Conservation (phyloP, 2,888 invertebrate genomes). For the Eristalis arbustorum region DNA sequence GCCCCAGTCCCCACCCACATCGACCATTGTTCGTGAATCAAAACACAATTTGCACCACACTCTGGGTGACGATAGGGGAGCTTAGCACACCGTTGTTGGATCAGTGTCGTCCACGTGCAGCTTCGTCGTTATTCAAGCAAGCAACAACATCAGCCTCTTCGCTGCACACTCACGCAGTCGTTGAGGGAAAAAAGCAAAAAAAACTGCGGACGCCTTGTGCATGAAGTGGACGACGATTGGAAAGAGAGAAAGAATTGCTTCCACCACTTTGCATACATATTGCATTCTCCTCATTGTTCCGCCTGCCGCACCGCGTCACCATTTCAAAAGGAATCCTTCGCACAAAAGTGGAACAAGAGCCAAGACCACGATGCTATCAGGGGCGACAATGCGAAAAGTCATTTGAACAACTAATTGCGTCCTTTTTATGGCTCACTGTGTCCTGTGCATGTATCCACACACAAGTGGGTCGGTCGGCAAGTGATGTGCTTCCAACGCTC, state of each 20-base stretch:
- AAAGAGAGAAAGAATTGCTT: neutral
- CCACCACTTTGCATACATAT: slow-evolving; percentile 29
- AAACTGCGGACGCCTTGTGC: neutral
- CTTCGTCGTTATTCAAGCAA: neutral
- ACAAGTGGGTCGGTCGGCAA: neutral
- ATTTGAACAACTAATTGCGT: slow-evolving; percentile 51
- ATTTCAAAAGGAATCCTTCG: neutral
- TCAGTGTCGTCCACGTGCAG: neutral
- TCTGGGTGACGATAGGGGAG: neutral
- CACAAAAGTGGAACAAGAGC: slow-evolving; percentile 2
- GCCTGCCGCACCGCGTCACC: neutral
- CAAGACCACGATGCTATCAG: slow-evolving; percentile 13
- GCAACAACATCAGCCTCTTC: neutral
- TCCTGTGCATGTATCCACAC: neutral
- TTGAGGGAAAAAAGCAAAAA: neutral
- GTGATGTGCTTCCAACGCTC: neutral
- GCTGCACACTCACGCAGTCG: neutral
- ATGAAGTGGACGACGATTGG: neutral
- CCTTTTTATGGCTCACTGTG: slow-evolving; percentile 26
- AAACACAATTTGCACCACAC: neutral
- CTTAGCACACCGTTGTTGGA: neutral
- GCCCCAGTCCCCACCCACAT: neutral
- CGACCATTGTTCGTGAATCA: neutral
- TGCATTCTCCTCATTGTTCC: neutral
- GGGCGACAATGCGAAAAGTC: slow-evolving; percentile 43